These are phyloP conservation scores for Aphelinus certus DNA, from an alignment of 1,140 invertebrate genomes.

Conservation along the genomic window DNA sequence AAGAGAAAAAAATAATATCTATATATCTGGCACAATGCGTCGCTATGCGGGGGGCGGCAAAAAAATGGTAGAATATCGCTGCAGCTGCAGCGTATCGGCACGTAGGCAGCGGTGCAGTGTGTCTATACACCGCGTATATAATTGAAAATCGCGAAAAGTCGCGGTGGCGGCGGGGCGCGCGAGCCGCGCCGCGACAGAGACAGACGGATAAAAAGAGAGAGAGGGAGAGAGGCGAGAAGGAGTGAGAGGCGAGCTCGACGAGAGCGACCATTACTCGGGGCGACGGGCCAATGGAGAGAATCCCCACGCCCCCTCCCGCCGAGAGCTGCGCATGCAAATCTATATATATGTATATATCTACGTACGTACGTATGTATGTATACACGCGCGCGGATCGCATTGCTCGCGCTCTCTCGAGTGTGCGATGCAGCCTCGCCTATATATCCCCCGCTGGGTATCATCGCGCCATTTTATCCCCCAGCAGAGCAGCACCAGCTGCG, in stretches of 20 bases:
- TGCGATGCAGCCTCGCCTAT: background rate
- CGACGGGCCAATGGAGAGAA: conserved; percentile 65
- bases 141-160: conserved; percentile 35
- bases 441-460: too few species aligned
- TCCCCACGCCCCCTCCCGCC: conserved; percentile 62
- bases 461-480: too few species aligned
- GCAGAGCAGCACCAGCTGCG: too few species aligned
- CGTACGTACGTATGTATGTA: too few species aligned
- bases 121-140: background rate
- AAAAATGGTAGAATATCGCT: background rate
- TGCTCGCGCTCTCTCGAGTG: too few species aligned
- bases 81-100: background rate
- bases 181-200: too few species aligned
- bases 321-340: too few species aligned
- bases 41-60: background rate
- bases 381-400: background rate
- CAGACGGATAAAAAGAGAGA: conserved; percentile 34
- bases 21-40: too few species aligned
- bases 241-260: conserved; percentile 23
- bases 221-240: conserved; percentile 17
- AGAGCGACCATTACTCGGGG: conserved; percentile 64
- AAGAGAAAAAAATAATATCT: too few species aligned
- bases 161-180: background rate
- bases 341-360: background rate
- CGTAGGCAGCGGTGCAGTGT: background rate